Evolutionary conservation across 2,797 vertebrate species (phyloP), one percentile per base, ranked within the genome.

Genomic region (Catostomus latipinnis): DNA sequence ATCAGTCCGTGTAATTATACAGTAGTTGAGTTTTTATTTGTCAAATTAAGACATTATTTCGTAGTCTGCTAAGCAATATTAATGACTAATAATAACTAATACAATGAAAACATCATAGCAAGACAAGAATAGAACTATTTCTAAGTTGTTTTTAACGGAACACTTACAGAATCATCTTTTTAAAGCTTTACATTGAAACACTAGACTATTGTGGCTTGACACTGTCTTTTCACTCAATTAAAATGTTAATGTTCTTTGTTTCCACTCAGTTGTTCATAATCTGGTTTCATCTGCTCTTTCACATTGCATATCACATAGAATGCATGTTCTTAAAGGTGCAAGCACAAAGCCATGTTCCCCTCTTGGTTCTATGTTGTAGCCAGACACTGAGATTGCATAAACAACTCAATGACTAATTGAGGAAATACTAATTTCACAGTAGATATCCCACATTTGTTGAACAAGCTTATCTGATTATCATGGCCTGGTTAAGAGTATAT

Each of bases 301-400:
- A 13, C 61, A 69, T 71, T 46, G 45, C 58, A 54, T 56, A 72
- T 77, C 69, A 73, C 74, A 18, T 69, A 45, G 46, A 62, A 63
- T 73, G 82, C 82, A 83, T 83, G 74, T 66, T 81, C 54, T 73
- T 77, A 52, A 73, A 63, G 61, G 61, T 80, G 50, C 61, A 34
- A 70, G 13, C 56, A 62, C 8, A 61, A 66, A 49, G 56, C 65
- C 78, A 73, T 58, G 57, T 57, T 63, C 70, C 56, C 50, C 56
- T 34, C 61, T 56, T n/a, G 46, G 43, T n/a, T 71, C 18, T 72
- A 34, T 34, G 12, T 45, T 8, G 12, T 49, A 67, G 43, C 16
- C 66, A 16, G 61, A 65, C 5, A 11, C 48, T 71, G 49, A 22
- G 13, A 58, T 22, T 77, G 10, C 46, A 69, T 16, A 65, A 52